phyloP scores from a whole-genome alignment of 2,797 vertebrate genomes.

The Sebastolobus alascanus region DNA sequence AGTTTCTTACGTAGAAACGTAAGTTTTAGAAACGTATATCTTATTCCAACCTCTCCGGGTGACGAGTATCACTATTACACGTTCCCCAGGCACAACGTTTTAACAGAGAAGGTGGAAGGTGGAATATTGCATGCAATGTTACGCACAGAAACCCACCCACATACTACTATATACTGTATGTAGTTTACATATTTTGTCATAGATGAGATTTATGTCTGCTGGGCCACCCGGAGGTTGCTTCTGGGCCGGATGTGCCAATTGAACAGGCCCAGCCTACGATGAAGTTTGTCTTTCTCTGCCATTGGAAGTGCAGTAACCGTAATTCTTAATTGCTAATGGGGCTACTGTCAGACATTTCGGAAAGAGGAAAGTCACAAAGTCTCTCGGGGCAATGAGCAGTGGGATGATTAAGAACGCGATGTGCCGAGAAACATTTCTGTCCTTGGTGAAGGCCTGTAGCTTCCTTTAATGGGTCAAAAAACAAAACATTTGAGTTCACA shows the following conservation, averaged over 20 bases:
- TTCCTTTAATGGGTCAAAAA: conserved; percentile 35
- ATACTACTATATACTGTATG: no score
- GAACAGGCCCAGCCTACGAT: not conserved
- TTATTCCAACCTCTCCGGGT: no score
- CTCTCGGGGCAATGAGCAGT: conserved; percentile 48
- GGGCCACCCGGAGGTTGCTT: not conserved
- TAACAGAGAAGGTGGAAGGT: no score
- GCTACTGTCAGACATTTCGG: conserved; percentile 44
- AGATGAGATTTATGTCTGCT: no score
- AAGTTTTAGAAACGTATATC: no score
- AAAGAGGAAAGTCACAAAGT: conserved; percentile 55
- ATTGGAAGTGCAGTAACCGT: conserved; percentile 35
- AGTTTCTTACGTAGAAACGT: no score
- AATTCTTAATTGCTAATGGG: conserved; percentile 57
- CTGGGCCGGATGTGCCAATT: no score
- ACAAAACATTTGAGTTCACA: conserved; percentile 14
- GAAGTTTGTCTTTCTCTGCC: conserved; percentile 40
- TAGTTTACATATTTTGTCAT: no score
- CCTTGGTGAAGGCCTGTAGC: conserved; percentile 47
- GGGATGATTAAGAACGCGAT: conserved; percentile 60
- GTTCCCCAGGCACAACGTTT: no score
- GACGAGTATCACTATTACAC: no score
- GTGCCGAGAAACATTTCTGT: conserved; percentile 39
- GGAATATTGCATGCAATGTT: no score
- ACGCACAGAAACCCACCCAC: no score